Percentiles rank a stretch among this genome's conserved stretches.
These are phyloP conservation scores for Corydoras sp. DNA, from an alignment of 2,113 vertebrate genomes.

Conservation along the genomic window DNA sequence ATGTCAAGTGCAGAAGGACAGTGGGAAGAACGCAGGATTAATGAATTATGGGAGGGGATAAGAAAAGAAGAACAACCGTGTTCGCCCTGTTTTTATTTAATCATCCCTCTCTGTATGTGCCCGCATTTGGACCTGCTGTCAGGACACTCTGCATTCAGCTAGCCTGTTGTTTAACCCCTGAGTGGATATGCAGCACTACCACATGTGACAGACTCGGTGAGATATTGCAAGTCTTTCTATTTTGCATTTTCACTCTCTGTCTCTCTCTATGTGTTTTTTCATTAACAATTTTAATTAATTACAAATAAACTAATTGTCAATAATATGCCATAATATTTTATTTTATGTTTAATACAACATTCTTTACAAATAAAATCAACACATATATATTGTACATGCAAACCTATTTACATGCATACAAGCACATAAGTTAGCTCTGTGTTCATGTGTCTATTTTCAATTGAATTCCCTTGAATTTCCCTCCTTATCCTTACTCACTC, in stretches of 20 bases:
- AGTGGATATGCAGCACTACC: conserved; percentile 36
- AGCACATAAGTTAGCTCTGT: not conserved
- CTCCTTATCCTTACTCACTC: conserved; percentile 35
- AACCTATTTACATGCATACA: no score
- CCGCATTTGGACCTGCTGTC: conserved; percentile 32
- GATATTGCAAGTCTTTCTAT: conserved; percentile 19
- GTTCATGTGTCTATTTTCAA: not conserved
- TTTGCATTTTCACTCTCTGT: not conserved
- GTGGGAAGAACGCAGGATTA: not conserved
- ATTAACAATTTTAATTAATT: no score
- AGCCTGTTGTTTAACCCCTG: conserved; percentile 20
- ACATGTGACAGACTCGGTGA: conserved; percentile 34
- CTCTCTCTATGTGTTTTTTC: conserved; percentile 14
- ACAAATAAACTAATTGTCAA: no score
- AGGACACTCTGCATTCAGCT: conserved; percentile 37
- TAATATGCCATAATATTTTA: no score
- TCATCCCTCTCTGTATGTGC: conserved; percentile 39
- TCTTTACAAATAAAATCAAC: not conserved
- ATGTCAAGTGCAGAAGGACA: conserved; percentile 42
- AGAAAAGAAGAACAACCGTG: conserved; percentile 38
- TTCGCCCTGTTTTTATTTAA: conserved; percentile 51
- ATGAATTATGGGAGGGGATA: conserved; percentile 18
- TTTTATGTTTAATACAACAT: no score
- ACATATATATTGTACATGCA: not conserved
- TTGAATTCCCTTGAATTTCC: conserved; percentile 30